Evolutionary conservation across 2,113 vertebrate species (phyloP).

Genomic region (Trogon surrucura): DNA sequence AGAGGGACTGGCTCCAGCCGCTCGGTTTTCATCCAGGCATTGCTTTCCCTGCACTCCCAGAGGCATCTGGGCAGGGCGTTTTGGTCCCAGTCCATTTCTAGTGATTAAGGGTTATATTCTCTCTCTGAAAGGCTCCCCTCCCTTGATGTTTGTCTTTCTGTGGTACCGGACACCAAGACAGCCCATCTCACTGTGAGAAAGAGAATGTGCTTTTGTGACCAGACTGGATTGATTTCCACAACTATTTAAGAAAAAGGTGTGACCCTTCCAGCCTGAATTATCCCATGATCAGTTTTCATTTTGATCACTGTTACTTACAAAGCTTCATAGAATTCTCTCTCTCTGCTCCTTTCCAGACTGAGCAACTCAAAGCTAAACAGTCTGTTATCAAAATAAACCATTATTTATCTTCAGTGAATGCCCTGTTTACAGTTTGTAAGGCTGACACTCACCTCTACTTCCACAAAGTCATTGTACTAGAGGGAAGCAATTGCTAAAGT

Average conservation of each 20-base stretch:
- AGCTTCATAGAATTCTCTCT: not conserved
- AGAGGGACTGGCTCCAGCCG: not conserved
- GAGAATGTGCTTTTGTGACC: conserved; percentile 1
- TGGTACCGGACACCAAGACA: not conserved
- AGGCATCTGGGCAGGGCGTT: not conserved
- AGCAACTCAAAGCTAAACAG: not conserved
- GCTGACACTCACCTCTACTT: not conserved
- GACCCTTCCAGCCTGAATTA: not conserved
- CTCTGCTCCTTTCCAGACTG: not conserved
- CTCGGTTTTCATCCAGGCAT: conserved; percentile 5
- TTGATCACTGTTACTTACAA: not conserved
- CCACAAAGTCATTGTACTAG: not conserved
- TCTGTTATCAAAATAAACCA: not conserved
- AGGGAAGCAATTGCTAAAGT: not conserved
- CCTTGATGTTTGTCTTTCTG: conserved; percentile 25
- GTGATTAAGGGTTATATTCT: conserved; percentile 13
- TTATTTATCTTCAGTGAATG: not conserved
- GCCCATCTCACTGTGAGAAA: not conserved
- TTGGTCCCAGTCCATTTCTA: conserved; percentile 14
- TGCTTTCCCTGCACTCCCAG: not conserved
- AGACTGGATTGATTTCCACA: not conserved
- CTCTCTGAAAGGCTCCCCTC: conserved; percentile 7
- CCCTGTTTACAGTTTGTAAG: not conserved
- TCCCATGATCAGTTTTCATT: not conserved
- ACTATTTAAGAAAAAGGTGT: conserved; percentile 4